These are phyloP conservation scores for Hippocampus kuda DNA, from an alignment of 2,797 vertebrate species.

Conservation along the genomic window DNA sequence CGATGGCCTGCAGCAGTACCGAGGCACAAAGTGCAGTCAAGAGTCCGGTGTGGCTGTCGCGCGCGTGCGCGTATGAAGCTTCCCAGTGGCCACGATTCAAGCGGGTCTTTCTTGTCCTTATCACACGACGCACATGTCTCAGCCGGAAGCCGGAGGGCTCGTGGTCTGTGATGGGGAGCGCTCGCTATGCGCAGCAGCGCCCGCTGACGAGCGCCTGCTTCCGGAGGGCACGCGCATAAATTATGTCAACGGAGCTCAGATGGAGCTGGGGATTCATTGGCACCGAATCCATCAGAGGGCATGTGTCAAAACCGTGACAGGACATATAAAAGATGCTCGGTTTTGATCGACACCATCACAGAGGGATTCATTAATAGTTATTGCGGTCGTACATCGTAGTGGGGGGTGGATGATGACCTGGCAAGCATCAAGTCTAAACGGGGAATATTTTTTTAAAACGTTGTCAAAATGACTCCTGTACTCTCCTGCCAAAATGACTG, in stretches of 20 bases:
- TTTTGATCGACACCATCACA: constrained; percentile 5
- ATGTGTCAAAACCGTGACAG: constrained; percentile 36
- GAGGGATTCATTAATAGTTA: not conserved
- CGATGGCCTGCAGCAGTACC: constrained; percentile 2
- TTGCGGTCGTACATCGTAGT: not conserved
- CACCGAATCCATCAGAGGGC: constrained; percentile 40
- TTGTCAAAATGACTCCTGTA: not conserved
- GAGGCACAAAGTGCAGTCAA: not conserved
- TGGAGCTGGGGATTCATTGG: constrained; percentile 57
- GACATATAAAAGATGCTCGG: constrained; percentile 30
- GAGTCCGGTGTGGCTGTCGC: not conserved
- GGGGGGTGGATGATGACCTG: not conserved
- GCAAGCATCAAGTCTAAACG: not conserved
- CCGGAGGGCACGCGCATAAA: constrained; percentile 58
- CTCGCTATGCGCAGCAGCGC: constrained; percentile 48
- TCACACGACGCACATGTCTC: constrained; percentile 55
- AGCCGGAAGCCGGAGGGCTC: constrained; percentile 42
- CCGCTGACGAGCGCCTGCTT: constrained; percentile 35
- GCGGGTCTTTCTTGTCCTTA: constrained; percentile 47
- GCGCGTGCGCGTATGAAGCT: no score
- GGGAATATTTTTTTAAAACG: not conserved
- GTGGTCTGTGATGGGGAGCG: constrained; percentile 47
- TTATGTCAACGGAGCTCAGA: constrained; percentile 56
- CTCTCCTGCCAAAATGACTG: not conserved
- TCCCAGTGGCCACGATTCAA: constrained; percentile 4